Evolutionary conservation across 92 coral and sea anemone species (phyloP).

Genomic region (Porites divaricata): DNA sequence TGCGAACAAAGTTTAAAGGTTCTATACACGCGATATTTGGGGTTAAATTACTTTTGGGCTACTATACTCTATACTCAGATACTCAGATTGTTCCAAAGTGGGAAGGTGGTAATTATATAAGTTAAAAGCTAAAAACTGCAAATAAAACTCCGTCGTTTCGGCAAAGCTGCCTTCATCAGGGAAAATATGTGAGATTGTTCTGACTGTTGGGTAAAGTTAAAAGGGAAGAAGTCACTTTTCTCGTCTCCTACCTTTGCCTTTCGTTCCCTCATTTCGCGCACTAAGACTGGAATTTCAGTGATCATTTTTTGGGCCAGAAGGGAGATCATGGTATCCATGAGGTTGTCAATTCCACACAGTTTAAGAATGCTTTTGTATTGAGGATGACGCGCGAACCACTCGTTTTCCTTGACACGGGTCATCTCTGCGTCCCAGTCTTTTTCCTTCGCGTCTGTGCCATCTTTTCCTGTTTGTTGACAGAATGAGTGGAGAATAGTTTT

Average conservation of each 20-base stretch:
- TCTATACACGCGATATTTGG: too few relatives aligned
- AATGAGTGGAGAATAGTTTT: neutral
- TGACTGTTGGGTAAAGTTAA: neutral
- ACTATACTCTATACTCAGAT: too few relatives aligned
- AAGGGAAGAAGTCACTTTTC: neutral
- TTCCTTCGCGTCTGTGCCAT: constrained; percentile 74
- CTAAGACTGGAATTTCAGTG: constrained; percentile 66
- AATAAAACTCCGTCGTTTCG: too few relatives aligned
- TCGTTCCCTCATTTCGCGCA: constrained; percentile 53
- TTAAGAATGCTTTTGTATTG: constrained; percentile 63
- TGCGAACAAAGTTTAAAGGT: too few relatives aligned
- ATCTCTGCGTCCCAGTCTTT: constrained; percentile 81
- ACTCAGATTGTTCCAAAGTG: too few relatives aligned
- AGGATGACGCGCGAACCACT: constrained; percentile 69
- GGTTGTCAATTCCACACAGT: constrained; percentile 76
- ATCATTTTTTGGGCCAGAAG: constrained; percentile 80
- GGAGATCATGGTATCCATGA: constrained; percentile 80
- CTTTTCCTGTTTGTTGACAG: constrained; percentile 67
- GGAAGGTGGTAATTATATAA: too few relatives aligned
- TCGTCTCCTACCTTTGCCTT: constrained; percentile 41
- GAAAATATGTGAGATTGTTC: too few relatives aligned
- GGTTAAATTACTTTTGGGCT: too few relatives aligned
- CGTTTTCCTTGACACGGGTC: constrained; percentile 68
- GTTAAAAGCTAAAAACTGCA: too few relatives aligned
- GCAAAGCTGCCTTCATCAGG: too few relatives aligned